Percentiles rank a stretch among this genome's conserved stretches.
Evolutionary conservation across 2,113 vertebrate species (phyloP).

Genomic region (Cryptotis parvus): DNA sequence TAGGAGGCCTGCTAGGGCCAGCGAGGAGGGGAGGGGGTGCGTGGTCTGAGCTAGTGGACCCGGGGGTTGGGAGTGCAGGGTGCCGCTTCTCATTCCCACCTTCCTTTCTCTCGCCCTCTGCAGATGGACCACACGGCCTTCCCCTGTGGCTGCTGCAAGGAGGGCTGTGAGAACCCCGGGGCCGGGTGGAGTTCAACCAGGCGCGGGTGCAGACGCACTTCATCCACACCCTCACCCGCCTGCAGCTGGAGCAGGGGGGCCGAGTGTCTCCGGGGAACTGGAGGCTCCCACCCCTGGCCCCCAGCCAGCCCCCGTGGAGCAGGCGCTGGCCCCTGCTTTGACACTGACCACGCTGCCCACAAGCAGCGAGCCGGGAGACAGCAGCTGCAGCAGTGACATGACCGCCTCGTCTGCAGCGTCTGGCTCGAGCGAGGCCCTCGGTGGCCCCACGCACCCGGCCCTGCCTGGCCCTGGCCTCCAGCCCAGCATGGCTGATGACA

Average conservation of each 20-base stretch:
- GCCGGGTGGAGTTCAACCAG: slow-evolving; percentile 97
- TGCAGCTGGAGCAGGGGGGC: slow-evolving; percentile 93
- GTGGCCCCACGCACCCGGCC: slow-evolving; percentile 73
- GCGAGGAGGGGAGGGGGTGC: neutral
- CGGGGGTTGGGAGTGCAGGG: no score
- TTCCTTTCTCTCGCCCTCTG: neutral
- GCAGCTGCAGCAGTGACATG: slow-evolving; percentile 96
- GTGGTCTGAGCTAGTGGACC: neutral
- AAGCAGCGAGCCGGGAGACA: slow-evolving; percentile 87
- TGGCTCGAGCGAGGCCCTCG: slow-evolving; percentile 88
- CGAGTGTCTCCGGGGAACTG: slow-evolving; percentile 66
- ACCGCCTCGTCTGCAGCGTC: slow-evolving; percentile 91
- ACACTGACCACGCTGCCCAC: slow-evolving; percentile 88
- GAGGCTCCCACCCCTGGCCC: slow-evolving; percentile 66
- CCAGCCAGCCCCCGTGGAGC: neutral
- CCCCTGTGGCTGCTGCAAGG: slow-evolving; percentile 96
- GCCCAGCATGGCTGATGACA: slow-evolving; percentile 90
- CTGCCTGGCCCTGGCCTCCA: slow-evolving; percentile 84
- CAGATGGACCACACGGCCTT: slow-evolving; percentile 98
- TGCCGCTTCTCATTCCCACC: neutral
- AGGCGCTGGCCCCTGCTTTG: slow-evolving; percentile 81
- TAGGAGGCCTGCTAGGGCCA: slow-evolving; percentile 61
- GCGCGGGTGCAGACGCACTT: slow-evolving; percentile 96
- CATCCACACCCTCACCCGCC: slow-evolving; percentile 97
- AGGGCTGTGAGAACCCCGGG: slow-evolving; percentile 94